Conservation (phyloP, 2,113 vertebrate species). For the Naja naja region DNA sequence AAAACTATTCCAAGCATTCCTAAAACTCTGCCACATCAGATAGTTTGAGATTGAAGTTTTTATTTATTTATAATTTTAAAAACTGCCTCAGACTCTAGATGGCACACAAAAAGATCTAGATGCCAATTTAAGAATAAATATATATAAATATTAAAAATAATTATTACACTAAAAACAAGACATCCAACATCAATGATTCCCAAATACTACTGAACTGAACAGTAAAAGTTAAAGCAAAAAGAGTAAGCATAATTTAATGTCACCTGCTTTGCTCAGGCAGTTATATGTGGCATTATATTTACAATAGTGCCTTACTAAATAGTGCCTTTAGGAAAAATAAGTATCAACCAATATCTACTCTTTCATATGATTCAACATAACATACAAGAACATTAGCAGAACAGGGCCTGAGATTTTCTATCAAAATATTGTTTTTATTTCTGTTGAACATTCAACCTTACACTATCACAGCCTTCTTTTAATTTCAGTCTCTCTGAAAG, state of each 20-base stretch:
- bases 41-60: neutral
- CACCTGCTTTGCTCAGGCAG: neutral
- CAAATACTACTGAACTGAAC: neutral
- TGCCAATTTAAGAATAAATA: neutral
- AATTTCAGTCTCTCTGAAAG: neutral
- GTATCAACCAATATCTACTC: neutral
- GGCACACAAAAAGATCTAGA: neutral
- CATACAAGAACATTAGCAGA: neutral
- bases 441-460: neutral
- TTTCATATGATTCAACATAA: neutral
- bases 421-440: neutral
- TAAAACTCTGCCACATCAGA: neutral
- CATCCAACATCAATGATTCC: neutral
- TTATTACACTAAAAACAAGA: neutral
- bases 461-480: neutral
- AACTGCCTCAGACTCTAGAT: neutral
- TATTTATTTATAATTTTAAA: neutral
- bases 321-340: neutral
- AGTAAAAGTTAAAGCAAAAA: neutral
- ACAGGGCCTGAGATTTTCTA: neutral
- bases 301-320: rapidly evolving
- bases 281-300: neutral
- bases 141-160: neutral
- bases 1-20: neutral
- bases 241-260: neutral